These are phyloP conservation scores for Drosophila sordidula DNA, from an alignment of 2,888 invertebrate genomes.

Conservation along the genomic window DNA sequence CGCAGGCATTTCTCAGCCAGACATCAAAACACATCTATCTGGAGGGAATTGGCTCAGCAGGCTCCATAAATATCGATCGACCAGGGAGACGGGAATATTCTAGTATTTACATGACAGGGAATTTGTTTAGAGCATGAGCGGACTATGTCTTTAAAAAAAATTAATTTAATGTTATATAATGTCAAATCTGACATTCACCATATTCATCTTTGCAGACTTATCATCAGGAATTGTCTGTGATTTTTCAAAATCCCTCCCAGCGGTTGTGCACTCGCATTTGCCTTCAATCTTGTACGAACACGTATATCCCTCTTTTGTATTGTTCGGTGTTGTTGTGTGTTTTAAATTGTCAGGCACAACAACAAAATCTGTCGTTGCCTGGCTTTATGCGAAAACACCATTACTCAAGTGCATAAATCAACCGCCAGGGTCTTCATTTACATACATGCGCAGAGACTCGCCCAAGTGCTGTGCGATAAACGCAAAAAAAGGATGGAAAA, in stretches of 20 bases:
- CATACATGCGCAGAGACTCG: conserved; percentile 39
- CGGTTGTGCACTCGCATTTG: background rate
- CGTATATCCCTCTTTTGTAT: background rate
- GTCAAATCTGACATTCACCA: background rate
- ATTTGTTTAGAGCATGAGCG: background rate
- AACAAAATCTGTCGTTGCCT: conserved; percentile 18
- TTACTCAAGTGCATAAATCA: conserved; percentile 70
- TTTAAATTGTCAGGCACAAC: conserved; percentile 44
- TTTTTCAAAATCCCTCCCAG: background rate
- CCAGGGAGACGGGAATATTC: background rate
- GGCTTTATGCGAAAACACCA: conserved; percentile 45
- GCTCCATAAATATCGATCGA: conserved; percentile 24
- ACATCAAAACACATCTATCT: conserved; percentile 6
- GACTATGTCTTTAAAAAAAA: background rate
- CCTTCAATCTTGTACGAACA: background rate
- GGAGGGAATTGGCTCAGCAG: conserved; percentile 28
- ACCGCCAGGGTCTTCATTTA: conserved; percentile 57
- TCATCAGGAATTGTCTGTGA: background rate
- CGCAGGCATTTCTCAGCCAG: conserved; percentile 2
- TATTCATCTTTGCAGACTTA: conserved; percentile 13
- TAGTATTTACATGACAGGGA: background rate
- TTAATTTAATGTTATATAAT: background rate
- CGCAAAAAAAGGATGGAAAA: conserved; percentile 3
- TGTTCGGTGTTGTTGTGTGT: conserved; percentile 4
- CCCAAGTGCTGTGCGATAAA: background rate